Evolutionary conservation across 2,888 invertebrate species (phyloP).

Genomic region (Drosophila dives): DNA sequence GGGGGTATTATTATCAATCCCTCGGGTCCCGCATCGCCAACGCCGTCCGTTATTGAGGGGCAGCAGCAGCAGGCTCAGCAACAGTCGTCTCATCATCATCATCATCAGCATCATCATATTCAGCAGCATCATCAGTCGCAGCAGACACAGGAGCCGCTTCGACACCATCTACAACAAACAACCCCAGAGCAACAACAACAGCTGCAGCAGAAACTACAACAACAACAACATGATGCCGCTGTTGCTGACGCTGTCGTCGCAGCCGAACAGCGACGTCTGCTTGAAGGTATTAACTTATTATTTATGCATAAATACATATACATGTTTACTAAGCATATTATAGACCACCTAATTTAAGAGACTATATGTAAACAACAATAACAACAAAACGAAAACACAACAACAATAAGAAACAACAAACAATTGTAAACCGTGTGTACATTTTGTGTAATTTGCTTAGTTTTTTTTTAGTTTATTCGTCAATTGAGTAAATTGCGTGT

Average conservation of each 20-base stretch:
- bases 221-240: slow-evolving; percentile 69
- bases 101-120: slow-evolving; percentile 60
- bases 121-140: slow-evolving; percentile 62
- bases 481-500: slow-evolving; percentile 27
- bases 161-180: slow-evolving; percentile 57
- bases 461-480: slow-evolving; percentile 29
- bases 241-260: slow-evolving; percentile 78
- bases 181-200: slow-evolving; percentile 64
- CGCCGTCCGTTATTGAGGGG: slow-evolving; percentile 81
- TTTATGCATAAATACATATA: slow-evolving; percentile 51
- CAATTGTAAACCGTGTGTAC: slow-evolving; percentile 43
- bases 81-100: slow-evolving; percentile 48
- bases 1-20: slow-evolving; percentile 56
- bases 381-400: slow-evolving; percentile 36
- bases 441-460: slow-evolving; percentile 56
- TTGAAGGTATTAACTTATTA: slow-evolving; percentile 85
- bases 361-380: slow-evolving; percentile 45
- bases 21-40: slow-evolving; percentile 82
- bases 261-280: slow-evolving; percentile 84
- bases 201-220: slow-evolving; percentile 63
- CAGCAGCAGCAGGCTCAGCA: slow-evolving; percentile 36
- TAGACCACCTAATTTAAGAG: slow-evolving; percentile 44
- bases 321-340: slow-evolving; percentile 38
- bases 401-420: slow-evolving; percentile 45
- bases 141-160: slow-evolving; percentile 60